Evolutionary conservation across 2,113 vertebrate genomes (phyloP).

Genomic region (Cephalopterus ornatus): DNA sequence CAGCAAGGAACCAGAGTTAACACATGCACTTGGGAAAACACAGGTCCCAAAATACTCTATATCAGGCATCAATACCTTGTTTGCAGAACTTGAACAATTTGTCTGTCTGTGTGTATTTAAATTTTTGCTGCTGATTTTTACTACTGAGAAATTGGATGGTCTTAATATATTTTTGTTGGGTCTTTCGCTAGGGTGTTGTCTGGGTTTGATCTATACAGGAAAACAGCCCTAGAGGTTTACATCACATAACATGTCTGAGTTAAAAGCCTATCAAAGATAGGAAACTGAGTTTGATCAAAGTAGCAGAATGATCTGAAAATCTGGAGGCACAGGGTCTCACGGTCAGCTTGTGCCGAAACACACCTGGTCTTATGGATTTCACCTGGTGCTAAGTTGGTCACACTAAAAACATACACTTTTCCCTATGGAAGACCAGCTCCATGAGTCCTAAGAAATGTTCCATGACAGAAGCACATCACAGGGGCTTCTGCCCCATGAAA

Average conservation of each 20-base stretch:
- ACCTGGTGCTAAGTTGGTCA: not conserved
- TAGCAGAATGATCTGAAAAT: not conserved
- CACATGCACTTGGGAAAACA: not conserved
- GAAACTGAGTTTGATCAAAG: not conserved
- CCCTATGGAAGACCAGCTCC: not conserved
- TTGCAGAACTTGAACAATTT: not conserved
- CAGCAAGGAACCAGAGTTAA: not conserved
- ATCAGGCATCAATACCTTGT: not conserved
- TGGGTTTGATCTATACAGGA: not conserved
- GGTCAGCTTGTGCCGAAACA: not conserved
- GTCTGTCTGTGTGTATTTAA: not conserved
- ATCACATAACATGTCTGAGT: not conserved
- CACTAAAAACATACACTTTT: not conserved
- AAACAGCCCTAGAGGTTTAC: not conserved
- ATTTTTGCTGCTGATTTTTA: not conserved
- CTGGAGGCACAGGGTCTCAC: accelerated
- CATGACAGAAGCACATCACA: not conserved
- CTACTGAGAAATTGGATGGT: not conserved
- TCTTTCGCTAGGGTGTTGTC: not conserved
- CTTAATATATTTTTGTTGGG: not conserved
- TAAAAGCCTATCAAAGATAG: not conserved
- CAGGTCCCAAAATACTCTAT: not conserved
- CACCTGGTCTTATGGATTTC: accelerated
- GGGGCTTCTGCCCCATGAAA: not conserved
- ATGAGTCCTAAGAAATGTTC: not conserved